Conservation (phyloP, 2,888 invertebrate genomes). For the Neoscelio sp. region DNA sequence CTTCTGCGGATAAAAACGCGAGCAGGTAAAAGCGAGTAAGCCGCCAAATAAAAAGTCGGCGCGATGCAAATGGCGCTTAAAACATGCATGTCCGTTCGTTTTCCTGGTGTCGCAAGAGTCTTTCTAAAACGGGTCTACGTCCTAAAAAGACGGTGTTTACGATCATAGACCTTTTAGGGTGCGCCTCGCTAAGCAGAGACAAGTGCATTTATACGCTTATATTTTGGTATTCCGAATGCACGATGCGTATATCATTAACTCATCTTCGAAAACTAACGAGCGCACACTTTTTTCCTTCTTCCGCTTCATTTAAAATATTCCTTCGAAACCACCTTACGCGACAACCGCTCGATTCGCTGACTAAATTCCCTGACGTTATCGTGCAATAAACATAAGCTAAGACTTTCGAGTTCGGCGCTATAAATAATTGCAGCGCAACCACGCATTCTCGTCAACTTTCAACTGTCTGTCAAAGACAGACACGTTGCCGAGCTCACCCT, state of each 20-base stretch:
- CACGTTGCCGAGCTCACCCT: constrained; percentile 41
- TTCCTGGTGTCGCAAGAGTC: constrained; percentile 56
- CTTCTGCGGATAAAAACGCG: constrained; percentile 44
- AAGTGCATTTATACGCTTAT: constrained; percentile 8
- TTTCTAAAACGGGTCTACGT: constrained; percentile 63
- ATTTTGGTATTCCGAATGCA: background rate
- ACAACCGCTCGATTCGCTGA: background rate
- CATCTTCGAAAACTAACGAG: no score
- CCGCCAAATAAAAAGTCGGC: constrained; percentile 72
- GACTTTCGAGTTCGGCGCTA: constrained; percentile 30
- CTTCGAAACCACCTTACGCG: no score
- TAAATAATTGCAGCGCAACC: constrained; percentile 42
- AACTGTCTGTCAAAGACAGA: constrained; percentile 59
- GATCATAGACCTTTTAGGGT: constrained; percentile 42
- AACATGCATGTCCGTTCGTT: constrained; percentile 73
- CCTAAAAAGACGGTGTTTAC: constrained; percentile 74
- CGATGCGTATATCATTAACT: background rate
- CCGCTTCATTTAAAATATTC: no score
- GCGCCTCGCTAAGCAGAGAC: constrained; percentile 1
- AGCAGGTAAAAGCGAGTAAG: constrained; percentile 54
- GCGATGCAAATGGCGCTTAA: constrained; percentile 74
- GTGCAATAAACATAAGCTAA: constrained; percentile 25
- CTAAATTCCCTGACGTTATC: background rate
- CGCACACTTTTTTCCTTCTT: no score
- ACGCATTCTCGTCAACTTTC: constrained; percentile 53